Conservation (phyloP, 2,113 vertebrate genomes). For the Trichechus manatus region DNA sequence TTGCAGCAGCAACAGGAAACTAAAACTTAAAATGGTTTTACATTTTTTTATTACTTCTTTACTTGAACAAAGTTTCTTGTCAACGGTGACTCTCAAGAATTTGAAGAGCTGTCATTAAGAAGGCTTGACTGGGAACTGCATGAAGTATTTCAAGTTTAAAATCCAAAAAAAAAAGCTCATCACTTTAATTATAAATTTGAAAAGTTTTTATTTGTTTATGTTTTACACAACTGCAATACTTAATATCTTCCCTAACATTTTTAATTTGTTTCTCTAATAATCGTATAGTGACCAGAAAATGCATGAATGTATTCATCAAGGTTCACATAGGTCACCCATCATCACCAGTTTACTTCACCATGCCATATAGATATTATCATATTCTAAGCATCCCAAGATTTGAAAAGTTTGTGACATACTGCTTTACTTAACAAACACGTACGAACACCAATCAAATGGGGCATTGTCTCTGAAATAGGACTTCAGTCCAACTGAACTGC, state of each 20-base stretch:
- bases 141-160: not conserved
- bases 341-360: not conserved
- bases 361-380: not conserved
- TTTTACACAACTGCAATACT: not conserved
- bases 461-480: not conserved
- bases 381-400: not conserved
- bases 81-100: not conserved
- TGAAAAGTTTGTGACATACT: not conserved
- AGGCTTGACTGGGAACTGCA: not conserved
- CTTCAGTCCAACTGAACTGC: not conserved
- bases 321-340: not conserved
- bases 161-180: not conserved
- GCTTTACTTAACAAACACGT: not conserved
- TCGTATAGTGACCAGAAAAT: not conserved
- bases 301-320: not conserved
- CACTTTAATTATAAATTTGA: not conserved
- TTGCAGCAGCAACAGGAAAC: not conserved
- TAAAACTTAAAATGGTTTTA: not conserved
- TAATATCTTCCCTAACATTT: not conserved
- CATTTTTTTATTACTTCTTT: not conserved
- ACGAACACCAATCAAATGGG: not conserved
- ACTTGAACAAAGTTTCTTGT: not conserved
- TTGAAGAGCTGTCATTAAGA: constrained; percentile 5
- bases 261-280: not conserved
- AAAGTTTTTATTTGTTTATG: not conserved